phyloP scores from a whole-genome alignment of 2,797 vertebrate genomes.

The Pyrrhura leucotis region DNA sequence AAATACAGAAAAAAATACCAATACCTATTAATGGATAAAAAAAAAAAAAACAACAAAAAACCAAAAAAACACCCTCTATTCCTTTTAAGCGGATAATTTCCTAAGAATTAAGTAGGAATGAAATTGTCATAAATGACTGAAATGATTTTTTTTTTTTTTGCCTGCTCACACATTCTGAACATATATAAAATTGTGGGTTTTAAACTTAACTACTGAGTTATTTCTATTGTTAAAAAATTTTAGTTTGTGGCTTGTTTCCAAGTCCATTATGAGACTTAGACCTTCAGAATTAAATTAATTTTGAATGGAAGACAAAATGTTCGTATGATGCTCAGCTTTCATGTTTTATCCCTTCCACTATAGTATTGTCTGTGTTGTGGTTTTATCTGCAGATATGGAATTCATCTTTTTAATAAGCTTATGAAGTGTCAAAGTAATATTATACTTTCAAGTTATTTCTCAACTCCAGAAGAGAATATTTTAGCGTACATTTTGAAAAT shows the following conservation, averaged over 20 bases:
- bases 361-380: not conserved
- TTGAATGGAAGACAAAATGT: not conserved
- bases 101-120: not conserved
- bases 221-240: not conserved
- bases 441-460: not conserved
- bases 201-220: not conserved
- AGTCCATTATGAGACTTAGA: not conserved
- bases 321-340: not conserved
- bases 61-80: not conserved
- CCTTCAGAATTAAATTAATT: not conserved
- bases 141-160: not conserved
- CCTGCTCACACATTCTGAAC: not conserved
- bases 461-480: not conserved
- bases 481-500: not conserved
- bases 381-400: not conserved
- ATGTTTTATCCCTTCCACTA: not conserved
- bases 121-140: not conserved
- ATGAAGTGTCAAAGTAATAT: not conserved
- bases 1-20: not conserved
- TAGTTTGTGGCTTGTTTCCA: not conserved
- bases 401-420: not conserved
- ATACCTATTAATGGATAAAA: not conserved
- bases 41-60: not conserved
- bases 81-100: not conserved
- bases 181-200: not conserved